These are phyloP conservation scores for Harpegnathos saltator DNA, from an alignment of 1,140 invertebrate genomes.

Conservation along the genomic window DNA sequence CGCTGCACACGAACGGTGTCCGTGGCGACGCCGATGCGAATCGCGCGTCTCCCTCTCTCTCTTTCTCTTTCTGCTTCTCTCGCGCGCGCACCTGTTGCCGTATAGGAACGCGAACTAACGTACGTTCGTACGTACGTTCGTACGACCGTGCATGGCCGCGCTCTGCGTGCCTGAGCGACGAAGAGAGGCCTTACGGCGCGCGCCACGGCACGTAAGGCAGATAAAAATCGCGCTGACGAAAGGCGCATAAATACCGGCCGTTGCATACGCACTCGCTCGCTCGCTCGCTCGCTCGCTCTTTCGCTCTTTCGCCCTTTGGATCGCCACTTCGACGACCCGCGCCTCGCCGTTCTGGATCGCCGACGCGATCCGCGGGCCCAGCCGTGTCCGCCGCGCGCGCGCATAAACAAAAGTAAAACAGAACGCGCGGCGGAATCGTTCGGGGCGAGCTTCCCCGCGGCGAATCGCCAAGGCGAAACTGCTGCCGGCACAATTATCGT, in stretches of 20 bases:
- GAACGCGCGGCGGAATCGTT: no score
- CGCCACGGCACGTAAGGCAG: no score
- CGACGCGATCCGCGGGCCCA: not conserved
- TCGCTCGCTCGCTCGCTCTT: not conserved
- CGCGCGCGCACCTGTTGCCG: constrained; percentile 68
- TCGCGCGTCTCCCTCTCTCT: not conserved
- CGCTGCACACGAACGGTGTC: constrained; percentile 57
- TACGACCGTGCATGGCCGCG: constrained; percentile 23
- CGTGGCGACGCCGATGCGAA: constrained; percentile 56
- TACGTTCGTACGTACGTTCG: no score
- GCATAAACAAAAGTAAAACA: no score
- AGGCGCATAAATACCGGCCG: not conserved
- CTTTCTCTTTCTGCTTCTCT: not conserved
- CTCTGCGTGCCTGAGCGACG: constrained; percentile 20
- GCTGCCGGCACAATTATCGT: no score
- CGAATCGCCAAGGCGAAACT: no score
- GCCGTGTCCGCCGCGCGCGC: no score
- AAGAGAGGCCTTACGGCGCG: constrained; percentile 30
- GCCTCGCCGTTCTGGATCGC: not conserved
- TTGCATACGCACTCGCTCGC: not conserved
- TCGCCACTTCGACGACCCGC: no score
- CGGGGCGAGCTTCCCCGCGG: no score
- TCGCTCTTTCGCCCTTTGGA: not conserved
- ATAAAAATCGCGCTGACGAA: constrained; percentile 38
- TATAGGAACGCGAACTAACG: not conserved